Evolutionary conservation across 2,113 vertebrate genomes (phyloP).

Genomic region (Chloebia gouldiae): DNA sequence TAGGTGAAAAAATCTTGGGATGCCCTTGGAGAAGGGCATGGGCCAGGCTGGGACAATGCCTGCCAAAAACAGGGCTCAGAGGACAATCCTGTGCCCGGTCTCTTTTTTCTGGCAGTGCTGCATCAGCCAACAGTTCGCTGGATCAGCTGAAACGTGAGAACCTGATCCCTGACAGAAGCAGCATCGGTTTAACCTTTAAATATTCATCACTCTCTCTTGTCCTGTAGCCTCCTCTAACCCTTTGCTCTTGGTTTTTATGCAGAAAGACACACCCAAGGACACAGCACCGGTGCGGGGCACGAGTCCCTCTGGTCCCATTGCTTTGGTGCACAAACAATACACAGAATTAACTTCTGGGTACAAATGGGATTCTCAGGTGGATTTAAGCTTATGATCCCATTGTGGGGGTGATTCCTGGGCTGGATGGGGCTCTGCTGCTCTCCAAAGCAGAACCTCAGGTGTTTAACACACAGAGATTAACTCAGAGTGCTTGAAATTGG

Average conservation of each 20-base stretch:
- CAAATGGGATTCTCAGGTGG: background rate
- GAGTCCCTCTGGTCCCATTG: background rate
- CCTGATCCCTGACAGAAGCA: background rate
- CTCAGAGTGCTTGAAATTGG: rapidly evolving
- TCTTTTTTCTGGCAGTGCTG: background rate
- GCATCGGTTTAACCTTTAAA: slow-evolving; percentile 55
- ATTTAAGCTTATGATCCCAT: background rate
- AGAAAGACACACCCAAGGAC: background rate
- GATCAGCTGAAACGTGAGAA: slow-evolving; percentile 54
- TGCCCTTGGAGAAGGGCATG: background rate
- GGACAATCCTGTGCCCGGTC: background rate
- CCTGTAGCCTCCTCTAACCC: background rate
- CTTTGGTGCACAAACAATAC: background rate
- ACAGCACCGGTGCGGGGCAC: rapidly evolving
- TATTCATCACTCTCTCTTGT: slow-evolving; percentile 26
- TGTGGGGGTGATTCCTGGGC: background rate
- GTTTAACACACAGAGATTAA: rapidly evolving
- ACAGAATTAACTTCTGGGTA: background rate
- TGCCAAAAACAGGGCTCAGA: background rate
- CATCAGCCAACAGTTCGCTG: slow-evolving; percentile 30
- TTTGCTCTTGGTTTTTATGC: background rate
- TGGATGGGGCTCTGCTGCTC: background rate
- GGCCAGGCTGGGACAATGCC: background rate
- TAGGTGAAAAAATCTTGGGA: background rate
- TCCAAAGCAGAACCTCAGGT: background rate